Conservation (phyloP, 2,888 invertebrate species). For the Gandaritis pyraliata region DNA sequence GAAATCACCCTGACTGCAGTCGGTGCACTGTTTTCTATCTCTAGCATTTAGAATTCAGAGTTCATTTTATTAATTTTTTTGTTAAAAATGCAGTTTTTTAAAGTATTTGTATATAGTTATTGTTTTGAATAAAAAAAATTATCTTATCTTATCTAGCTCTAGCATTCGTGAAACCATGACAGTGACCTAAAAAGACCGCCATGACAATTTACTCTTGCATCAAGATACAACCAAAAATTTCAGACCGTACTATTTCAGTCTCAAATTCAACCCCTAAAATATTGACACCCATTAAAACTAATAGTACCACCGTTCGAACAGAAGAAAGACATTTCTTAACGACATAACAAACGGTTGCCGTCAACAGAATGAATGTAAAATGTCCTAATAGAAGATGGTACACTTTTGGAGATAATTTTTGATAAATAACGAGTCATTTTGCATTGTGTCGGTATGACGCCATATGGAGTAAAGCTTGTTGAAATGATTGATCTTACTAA, state of each 20-base stretch:
- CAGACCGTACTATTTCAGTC: not conserved
- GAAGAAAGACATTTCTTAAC: constrained; percentile 44
- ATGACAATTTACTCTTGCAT: too few relatives aligned
- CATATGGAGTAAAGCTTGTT: constrained; percentile 20
- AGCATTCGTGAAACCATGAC: too few relatives aligned
- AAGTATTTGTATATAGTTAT: too few relatives aligned
- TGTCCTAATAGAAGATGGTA: constrained; percentile 47
- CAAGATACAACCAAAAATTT: too few relatives aligned
- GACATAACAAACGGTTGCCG: constrained; percentile 53
- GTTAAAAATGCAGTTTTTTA: too few relatives aligned
- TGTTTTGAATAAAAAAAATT: too few relatives aligned
- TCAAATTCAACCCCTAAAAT: constrained; percentile 20
- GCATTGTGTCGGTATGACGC: constrained; percentile 29
- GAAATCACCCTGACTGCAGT: too few relatives aligned
- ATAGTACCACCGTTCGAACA: constrained; percentile 25
- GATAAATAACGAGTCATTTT: constrained; percentile 47
- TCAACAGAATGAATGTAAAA: constrained; percentile 54
- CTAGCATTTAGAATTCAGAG: too few relatives aligned
- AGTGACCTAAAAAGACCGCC: too few relatives aligned
- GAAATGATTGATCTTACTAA: constrained; percentile 27
- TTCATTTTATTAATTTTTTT: too few relatives aligned
- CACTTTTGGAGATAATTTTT: constrained; percentile 41
- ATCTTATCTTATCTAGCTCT: too few relatives aligned
- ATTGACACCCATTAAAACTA: constrained; percentile 31
- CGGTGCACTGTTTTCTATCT: too few relatives aligned